Percentiles rank a stretch among this genome's conserved stretches.
Evolutionary conservation across 2,888 invertebrate species (phyloP).

Genomic region (Saturnia pavonia): DNA sequence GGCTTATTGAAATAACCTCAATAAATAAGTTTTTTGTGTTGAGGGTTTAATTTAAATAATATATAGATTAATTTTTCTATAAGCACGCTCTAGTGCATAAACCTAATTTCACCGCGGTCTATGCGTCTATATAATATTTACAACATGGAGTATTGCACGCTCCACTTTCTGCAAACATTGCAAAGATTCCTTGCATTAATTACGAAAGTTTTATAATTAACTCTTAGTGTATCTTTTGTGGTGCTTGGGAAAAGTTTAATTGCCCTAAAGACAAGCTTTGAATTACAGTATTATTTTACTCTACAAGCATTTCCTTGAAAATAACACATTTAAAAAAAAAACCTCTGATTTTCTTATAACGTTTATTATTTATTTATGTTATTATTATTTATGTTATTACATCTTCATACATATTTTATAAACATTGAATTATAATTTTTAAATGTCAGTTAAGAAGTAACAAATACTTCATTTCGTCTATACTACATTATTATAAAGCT

Average conservation of each 20-base stretch:
- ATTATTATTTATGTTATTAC: too few species aligned
- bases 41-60: too few species aligned
- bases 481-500: too few species aligned
- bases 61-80: too few species aligned
- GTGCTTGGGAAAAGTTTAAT: not conserved
- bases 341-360: not conserved
- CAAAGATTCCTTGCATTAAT: not conserved
- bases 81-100: not conserved
- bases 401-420: too few species aligned
- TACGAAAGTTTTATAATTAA: conserved; percentile 1
- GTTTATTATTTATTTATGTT: too few species aligned
- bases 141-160: not conserved
- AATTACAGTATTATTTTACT: not conserved
- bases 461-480: too few species aligned
- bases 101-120: not conserved
- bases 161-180: not conserved
- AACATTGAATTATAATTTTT: too few species aligned
- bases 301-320: not conserved
- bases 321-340: not conserved
- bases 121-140: not conserved
- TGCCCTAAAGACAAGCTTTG: not conserved
- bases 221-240: conserved; percentile 1
- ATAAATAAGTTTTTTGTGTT: too few species aligned
- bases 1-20: too few species aligned
- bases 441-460: too few species aligned